Evolutionary conservation across 2,113 vertebrate genomes (phyloP), one percentile per base, ranked within the genome.

Genomic region (Channa argus): DNA sequence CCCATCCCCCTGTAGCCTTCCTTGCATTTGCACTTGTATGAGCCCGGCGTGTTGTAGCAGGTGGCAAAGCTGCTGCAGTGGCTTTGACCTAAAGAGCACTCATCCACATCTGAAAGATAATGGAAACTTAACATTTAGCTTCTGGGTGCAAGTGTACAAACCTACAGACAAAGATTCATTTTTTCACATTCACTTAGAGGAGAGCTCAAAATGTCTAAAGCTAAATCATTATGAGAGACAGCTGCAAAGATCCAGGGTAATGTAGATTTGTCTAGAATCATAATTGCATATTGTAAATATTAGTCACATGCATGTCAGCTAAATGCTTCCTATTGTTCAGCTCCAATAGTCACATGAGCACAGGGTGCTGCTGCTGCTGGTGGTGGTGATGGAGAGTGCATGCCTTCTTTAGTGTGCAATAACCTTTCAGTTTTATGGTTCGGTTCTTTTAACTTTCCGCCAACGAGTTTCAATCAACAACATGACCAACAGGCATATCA

Each of bases 21-120:
- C 86, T 92, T 96, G 85, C 98, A 99, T 91, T 96, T 97, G 92
- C 98, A 99, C 87, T 94, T 96, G 94, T 98, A 99, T 41, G 97
- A 98, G 71, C 98, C 98, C 0, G 92, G 95, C 8, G 95, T 92
- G 82, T 99, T 99, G 94, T 96, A 96, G 91, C 98, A 99, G 58
- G 86, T 92, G 55, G 97, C 95, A 50, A 93, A 95, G 65, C 83
- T 74, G 79, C 95, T 93, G 88, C 98, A 99, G 8, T 93, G 95
- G 86, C 96, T 92, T 76, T 93, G 95, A 37, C 95, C 95, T 8
- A 94, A 93, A 59, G 93, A 87, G 69, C 98, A 99, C 84, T 99
- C 98, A 46, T 99, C 95, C 82, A 98, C 91, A 82, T 99, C 98
- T 99, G 93, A 90, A 90, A 90, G 65, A 86, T 63, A 82, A 72